phyloP scores from a whole-genome alignment of 1,140 invertebrate genomes.

The Zelostemma sp. region DNA sequence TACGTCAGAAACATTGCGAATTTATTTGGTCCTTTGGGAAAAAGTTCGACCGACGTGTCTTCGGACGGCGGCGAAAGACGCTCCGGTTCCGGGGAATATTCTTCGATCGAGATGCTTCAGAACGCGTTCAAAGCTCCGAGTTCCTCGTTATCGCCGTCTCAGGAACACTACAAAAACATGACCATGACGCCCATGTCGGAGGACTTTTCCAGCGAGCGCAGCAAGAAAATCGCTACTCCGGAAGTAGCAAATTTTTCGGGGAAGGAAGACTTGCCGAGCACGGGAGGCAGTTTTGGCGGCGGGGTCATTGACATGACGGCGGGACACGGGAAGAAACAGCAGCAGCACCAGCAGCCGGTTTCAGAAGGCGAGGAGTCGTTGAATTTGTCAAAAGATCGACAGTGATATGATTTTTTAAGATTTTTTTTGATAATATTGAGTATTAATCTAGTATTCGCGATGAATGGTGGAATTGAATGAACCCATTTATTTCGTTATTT shows the following conservation, averaged over 20 bases:
- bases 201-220: conserved; percentile 53
- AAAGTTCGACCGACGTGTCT: conserved; percentile 41
- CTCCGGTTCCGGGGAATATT: conserved; percentile 50
- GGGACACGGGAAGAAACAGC: conserved; percentile 52
- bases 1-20: conserved; percentile 67
- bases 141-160: conserved; percentile 36
- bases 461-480: too few relatives aligned
- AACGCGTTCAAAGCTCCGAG: conserved; percentile 51
- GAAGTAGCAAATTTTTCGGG: conserved; percentile 55
- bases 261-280: conserved; percentile 60
- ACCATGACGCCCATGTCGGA: conserved; percentile 33
- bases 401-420: conserved; percentile 42
- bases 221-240: conserved; percentile 53
- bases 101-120: conserved; percentile 45
- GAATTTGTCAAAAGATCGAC: conserved; percentile 64
- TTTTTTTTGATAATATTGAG: too few relatives aligned
- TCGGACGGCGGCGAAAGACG: conserved; percentile 53
- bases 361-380: conserved; percentile 61
- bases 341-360: conserved; percentile 35
- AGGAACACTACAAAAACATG: conserved; percentile 44
- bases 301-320: conserved; percentile 62
- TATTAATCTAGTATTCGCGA: too few relatives aligned
- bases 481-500: too few relatives aligned
- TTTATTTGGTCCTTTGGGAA: conserved; percentile 61
- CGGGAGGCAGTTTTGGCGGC: conserved; percentile 54